These are phyloP conservation scores for Litocranius walleri DNA, from an alignment of 2,113 vertebrate genomes.

Conservation along the genomic window DNA sequence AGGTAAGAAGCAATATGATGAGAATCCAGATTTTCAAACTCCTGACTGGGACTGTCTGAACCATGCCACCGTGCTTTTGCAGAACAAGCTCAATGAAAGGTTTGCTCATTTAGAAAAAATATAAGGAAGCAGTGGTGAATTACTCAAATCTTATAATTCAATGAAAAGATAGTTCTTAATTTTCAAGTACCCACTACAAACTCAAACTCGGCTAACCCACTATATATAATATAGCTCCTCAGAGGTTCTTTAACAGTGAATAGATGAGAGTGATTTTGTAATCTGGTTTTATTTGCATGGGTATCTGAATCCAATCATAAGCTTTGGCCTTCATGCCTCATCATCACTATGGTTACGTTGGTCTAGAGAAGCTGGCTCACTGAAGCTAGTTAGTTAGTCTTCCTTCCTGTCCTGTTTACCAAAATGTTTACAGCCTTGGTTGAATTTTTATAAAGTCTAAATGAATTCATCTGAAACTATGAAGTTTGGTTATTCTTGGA, in stretches of 20 bases:
- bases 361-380: not conserved
- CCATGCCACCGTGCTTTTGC: not conserved
- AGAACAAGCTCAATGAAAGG: not conserved
- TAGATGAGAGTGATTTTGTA: not conserved
- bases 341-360: not conserved
- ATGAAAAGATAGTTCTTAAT: constrained; percentile 33
- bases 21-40: not conserved
- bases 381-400: not conserved
- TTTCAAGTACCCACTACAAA: not conserved
- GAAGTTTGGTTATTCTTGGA: not conserved
- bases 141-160: constrained; percentile 21
- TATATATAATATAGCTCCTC: not conserved
- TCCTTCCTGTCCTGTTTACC: not conserved
- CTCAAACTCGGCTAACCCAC: not conserved
- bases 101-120: constrained; percentile 40
- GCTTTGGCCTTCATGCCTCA: not conserved
- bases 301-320: not conserved
- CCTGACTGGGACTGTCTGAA: not conserved
- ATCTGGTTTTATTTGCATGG: not conserved
- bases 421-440: not conserved
- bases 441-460: not conserved
- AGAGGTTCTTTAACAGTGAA: not conserved
- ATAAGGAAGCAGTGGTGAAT: not conserved
- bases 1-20: not conserved
- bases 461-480: not conserved